These are phyloP conservation scores for Formica exsecta DNA, from an alignment of 1,140 invertebrate genomes.

Conservation along the genomic window DNA sequence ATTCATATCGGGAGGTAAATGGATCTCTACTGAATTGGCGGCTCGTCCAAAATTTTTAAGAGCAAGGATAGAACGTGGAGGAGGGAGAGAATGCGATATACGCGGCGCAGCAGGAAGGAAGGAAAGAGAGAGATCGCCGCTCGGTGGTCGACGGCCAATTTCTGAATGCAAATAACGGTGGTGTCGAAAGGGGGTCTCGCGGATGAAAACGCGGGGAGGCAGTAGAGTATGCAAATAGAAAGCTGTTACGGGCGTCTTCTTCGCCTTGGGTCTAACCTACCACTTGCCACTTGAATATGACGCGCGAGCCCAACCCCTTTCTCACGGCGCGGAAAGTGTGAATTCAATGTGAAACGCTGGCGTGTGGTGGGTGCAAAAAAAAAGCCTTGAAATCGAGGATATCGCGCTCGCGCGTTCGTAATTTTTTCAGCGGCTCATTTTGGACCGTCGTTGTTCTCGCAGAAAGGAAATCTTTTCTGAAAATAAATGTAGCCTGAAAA, in stretches of 20 bases:
- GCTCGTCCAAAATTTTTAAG: constrained; percentile 45
- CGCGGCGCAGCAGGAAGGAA: constrained; percentile 24
- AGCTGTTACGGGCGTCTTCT: constrained; percentile 84
- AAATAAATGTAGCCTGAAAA: background rate
- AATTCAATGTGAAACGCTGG: constrained; percentile 75
- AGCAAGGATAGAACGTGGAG: background rate
- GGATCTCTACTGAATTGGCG: constrained; percentile 7
- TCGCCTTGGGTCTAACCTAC: constrained; percentile 74
- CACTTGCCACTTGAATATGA: constrained; percentile 67
- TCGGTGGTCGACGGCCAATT: constrained; percentile 84
- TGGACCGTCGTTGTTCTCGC: constrained; percentile 27
- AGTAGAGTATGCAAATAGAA: constrained; percentile 86
- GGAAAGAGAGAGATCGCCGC: constrained; percentile 73
- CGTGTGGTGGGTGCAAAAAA: constrained; percentile 10
- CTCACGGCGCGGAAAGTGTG: constrained; percentile 78
- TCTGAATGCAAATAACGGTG: constrained; percentile 86
- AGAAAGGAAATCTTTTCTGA: background rate
- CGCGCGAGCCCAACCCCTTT: constrained; percentile 71
- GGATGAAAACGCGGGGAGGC: constrained; percentile 75
- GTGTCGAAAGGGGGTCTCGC: constrained; percentile 80
- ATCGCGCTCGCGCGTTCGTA: constrained; percentile 31
- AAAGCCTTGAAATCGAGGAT: background rate
- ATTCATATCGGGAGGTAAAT: constrained; percentile 13
- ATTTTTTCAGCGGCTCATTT: constrained; percentile 62
- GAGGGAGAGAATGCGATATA: constrained; percentile 16